Conservation (phyloP, 2,113 vertebrate genomes). For the Lates calcarifer region DNA sequence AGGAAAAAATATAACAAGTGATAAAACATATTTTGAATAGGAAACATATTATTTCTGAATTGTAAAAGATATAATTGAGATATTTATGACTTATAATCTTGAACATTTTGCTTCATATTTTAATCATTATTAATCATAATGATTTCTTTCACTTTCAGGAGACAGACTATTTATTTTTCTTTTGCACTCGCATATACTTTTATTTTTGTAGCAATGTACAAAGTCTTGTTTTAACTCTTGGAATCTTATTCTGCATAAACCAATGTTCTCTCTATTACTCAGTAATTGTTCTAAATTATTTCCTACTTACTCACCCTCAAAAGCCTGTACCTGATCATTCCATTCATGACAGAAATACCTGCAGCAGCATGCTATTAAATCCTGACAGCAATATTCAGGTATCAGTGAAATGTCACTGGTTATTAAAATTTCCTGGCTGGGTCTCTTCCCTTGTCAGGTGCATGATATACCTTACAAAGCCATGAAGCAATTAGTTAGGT, state of each 20-base stretch:
- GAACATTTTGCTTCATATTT: not conserved
- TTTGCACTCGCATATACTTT: not conserved
- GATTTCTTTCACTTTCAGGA: not conserved
- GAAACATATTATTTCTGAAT: not conserved
- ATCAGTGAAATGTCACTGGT: conserved; percentile 39
- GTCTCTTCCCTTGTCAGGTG: not conserved
- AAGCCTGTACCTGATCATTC: conserved; percentile 2
- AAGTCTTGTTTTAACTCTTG: not conserved
- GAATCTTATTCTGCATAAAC: not conserved
- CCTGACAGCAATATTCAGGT: conserved; percentile 32
- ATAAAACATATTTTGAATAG: not conserved
- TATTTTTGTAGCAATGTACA: not conserved
- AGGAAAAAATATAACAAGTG: not conserved
- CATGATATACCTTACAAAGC: not conserved
- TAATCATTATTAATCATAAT: not conserved
- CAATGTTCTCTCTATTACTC: not conserved
- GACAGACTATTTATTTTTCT: not conserved
- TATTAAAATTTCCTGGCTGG: conserved; percentile 20
- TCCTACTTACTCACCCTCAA: conserved; percentile 1
- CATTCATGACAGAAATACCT: conserved; percentile 7
- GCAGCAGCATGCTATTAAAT: conserved; percentile 28
- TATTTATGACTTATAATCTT: not conserved
- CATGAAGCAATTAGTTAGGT: not conserved
- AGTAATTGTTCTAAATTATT: conserved; percentile 10
- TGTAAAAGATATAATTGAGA: not conserved